Percentiles rank a stretch among this genome's conserved stretches.
These are phyloP conservation scores for Ceratitis capitata DNA, from an alignment of 1,140 invertebrate genomes.

Conservation along the genomic window DNA sequence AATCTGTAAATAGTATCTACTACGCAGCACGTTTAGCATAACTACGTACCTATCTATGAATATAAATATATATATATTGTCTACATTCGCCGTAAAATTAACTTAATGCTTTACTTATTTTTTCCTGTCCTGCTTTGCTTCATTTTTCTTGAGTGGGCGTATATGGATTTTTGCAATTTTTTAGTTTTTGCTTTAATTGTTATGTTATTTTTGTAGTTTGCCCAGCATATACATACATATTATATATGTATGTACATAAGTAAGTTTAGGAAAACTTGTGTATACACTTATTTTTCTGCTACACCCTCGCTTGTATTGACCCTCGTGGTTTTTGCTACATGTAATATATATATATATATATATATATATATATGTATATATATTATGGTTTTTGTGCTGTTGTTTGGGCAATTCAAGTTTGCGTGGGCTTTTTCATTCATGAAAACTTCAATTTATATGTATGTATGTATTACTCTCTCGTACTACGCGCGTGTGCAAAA, in stretches of 20 bases:
- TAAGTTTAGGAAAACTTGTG: not conserved
- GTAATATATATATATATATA: not conserved
- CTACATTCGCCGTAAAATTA: not conserved
- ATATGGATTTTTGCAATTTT: not conserved
- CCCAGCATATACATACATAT: too few relatives aligned
- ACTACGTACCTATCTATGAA: too few relatives aligned
- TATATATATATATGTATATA: not conserved
- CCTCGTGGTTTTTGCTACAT: not conserved
- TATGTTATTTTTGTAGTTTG: constrained; percentile 14
- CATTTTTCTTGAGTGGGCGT: not conserved
- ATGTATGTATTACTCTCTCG: not conserved
- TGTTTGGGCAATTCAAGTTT: not conserved
- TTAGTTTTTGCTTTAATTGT: not conserved
- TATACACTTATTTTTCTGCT: not conserved
- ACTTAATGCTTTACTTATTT: not conserved
- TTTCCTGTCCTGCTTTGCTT: not conserved
- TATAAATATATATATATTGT: not conserved
- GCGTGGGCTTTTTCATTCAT: constrained; percentile 64
- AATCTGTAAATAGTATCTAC: too few relatives aligned
- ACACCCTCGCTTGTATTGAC: not conserved
- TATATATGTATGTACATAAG: not conserved
- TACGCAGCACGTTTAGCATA: too few relatives aligned
- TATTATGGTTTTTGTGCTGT: not conserved
- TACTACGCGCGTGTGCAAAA: not conserved
- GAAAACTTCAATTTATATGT: constrained; percentile 53